These are phyloP conservation scores for Lacerta bilineata DNA, from an alignment of 2,797 vertebrate species.

Conservation along the genomic window DNA sequence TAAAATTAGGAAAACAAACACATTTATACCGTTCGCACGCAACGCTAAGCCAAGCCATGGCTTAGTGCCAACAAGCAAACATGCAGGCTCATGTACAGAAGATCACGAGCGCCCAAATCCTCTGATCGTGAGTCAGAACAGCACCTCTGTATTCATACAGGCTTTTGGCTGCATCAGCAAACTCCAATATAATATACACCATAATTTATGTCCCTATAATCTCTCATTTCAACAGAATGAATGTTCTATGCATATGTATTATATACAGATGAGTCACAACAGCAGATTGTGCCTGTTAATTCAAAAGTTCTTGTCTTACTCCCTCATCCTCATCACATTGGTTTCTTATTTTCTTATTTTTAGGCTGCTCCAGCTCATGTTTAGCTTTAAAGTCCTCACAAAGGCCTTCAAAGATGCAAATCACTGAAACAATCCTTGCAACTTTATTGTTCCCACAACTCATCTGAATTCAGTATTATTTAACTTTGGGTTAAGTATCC, in stretches of 20 bases:
- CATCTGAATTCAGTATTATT: slow-evolving; percentile 6
- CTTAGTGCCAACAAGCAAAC: too few species aligned
- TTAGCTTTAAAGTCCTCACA: not conserved
- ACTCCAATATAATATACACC: not conserved
- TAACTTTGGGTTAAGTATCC: not conserved
- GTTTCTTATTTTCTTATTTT: not conserved
- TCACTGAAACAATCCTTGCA: not conserved
- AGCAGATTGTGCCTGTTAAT: not conserved
- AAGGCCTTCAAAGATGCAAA: not conserved
- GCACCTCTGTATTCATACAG: not conserved
- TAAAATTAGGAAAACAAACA: slow-evolving; percentile 3
- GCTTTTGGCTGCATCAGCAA: not conserved
- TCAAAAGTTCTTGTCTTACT: not conserved
- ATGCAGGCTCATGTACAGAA: too few species aligned
- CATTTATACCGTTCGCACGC: too few species aligned
- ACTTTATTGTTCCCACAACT: not conserved
- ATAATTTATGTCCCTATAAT: not conserved
- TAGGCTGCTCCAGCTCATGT: not conserved
- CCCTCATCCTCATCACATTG: not conserved
- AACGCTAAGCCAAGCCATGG: too few species aligned
- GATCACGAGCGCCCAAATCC: not conserved
- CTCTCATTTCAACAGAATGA: not conserved
- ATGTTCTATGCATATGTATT: not conserved
- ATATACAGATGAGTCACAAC: not conserved
- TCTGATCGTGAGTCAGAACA: not conserved